A percentile compares a stretch with the other conserved stretches of the same genome.
Conservation (phyloP, 92 coral and sea anemone species). For the Parazoanthus darwini region DNA sequence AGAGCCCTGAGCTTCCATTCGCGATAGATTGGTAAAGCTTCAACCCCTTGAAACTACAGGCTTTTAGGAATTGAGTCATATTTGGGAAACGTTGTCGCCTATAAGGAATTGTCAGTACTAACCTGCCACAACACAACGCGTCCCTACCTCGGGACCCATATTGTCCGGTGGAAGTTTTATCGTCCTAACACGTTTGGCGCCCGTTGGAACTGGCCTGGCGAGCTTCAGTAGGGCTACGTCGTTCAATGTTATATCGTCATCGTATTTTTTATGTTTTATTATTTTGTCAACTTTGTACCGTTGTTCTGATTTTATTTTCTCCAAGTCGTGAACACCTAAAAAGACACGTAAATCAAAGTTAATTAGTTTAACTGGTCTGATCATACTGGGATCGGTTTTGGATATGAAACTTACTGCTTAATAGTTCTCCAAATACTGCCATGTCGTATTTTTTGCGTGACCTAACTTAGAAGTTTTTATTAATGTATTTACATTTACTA, state of each 20-base stretch:
- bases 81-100: too few relatives aligned
- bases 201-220: background rate
- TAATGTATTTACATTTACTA: too few relatives aligned
- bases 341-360: too few relatives aligned
- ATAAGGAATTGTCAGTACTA: background rate
- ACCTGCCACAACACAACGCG: background rate
- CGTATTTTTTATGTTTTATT: background rate
- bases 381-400: background rate
- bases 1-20: too few relatives aligned
- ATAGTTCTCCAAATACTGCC: too few relatives aligned
- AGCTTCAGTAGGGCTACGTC: background rate
- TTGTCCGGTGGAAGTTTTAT: background rate
- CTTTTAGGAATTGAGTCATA: too few relatives aligned
- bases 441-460: too few relatives aligned
- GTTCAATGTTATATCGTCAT: background rate
- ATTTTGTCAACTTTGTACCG: background rate
- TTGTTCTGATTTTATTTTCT: background rate
- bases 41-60: too few relatives aligned
- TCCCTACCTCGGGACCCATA: background rate
- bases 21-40: too few relatives aligned
- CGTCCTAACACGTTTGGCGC: background rate
- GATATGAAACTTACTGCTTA: background rate
- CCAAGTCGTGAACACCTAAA: background rate
- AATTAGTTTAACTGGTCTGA: too few relatives aligned
- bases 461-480: too few relatives aligned